Evolutionary conservation across 2,113 vertebrate species (phyloP).

Genomic region (Mirza zaza): DNA sequence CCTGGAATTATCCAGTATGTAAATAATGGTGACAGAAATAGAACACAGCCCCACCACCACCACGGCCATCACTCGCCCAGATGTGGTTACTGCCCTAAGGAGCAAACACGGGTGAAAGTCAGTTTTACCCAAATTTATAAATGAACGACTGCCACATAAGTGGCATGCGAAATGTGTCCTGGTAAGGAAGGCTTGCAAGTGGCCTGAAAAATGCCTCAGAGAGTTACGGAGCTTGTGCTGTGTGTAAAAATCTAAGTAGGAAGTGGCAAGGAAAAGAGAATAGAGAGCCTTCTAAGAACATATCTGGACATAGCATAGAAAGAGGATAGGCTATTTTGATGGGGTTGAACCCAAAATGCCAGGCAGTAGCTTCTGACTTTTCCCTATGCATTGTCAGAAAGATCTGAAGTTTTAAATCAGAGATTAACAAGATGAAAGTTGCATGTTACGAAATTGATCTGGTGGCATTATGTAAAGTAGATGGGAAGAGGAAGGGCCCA

Average conservation of each 20-base stretch:
- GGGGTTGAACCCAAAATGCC: neutral
- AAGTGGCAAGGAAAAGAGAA: neutral
- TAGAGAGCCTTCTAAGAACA: neutral
- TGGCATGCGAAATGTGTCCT: neutral
- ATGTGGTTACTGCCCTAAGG: neutral
- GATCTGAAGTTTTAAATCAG: neutral
- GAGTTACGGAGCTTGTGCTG: neutral
- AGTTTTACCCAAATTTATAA: neutral
- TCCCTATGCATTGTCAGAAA: neutral
- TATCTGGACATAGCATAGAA: neutral
- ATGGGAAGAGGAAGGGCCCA: neutral
- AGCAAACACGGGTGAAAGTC: neutral
- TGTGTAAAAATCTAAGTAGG: neutral
- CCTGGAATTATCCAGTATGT: neutral
- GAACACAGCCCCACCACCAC: neutral
- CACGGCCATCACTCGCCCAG: neutral
- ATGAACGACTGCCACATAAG: neutral
- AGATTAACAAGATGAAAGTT: neutral
- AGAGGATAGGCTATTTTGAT: neutral
- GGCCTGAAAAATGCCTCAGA: neutral
- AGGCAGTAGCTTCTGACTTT: neutral
- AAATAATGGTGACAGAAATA: neutral
- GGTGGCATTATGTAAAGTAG: neutral
- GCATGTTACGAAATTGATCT: neutral
- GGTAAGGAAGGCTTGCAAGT: neutral